phyloP scores from a whole-genome alignment of 2,888 invertebrate species.

The Tryphoninae sp. region DNA sequence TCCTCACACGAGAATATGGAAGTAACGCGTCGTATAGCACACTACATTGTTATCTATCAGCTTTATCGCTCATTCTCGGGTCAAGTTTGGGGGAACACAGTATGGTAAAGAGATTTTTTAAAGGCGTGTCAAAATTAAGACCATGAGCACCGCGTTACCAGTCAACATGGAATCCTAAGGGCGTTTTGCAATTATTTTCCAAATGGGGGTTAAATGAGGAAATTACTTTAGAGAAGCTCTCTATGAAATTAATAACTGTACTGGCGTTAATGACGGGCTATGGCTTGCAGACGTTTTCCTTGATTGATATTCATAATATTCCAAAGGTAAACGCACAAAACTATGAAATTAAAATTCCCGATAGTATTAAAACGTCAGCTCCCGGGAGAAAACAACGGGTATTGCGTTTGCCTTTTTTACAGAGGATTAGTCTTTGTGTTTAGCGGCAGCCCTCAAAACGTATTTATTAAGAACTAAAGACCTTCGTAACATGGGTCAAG shows the following conservation, averaged over 20 bases:
- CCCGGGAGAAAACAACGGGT: conserved; percentile 45
- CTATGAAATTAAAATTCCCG: conserved; percentile 55
- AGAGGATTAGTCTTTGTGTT: conserved; percentile 45
- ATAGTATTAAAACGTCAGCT: conserved; percentile 58
- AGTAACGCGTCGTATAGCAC: conserved; percentile 64
- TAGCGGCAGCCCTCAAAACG: conserved; percentile 42
- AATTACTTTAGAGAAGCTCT: too few species aligned
- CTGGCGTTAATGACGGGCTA: too few species aligned
- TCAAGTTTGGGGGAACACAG: conserved; percentile 61
- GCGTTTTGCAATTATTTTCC: conserved; percentile 29
- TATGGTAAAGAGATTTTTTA: conserved; percentile 66
- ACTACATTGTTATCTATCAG: conserved; percentile 68
- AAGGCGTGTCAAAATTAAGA: conserved; percentile 65
- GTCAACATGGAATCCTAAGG: conserved; percentile 53
- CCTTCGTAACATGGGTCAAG: conserved; percentile 12
- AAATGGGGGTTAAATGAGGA: too few species aligned
- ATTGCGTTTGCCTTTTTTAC: conserved; percentile 50
- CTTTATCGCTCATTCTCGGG: conserved; percentile 65
- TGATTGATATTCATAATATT: conserved; percentile 53
- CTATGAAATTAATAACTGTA: too few species aligned
- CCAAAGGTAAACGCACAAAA: conserved; percentile 51
- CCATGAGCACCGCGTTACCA: conserved; percentile 61
- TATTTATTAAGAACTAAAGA: conserved; percentile 10
- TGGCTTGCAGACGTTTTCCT: too few species aligned
- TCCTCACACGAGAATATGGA: conserved; percentile 46